Conservation (phyloP, 2,113 vertebrate species). For the Podiceps cristatus region DNA sequence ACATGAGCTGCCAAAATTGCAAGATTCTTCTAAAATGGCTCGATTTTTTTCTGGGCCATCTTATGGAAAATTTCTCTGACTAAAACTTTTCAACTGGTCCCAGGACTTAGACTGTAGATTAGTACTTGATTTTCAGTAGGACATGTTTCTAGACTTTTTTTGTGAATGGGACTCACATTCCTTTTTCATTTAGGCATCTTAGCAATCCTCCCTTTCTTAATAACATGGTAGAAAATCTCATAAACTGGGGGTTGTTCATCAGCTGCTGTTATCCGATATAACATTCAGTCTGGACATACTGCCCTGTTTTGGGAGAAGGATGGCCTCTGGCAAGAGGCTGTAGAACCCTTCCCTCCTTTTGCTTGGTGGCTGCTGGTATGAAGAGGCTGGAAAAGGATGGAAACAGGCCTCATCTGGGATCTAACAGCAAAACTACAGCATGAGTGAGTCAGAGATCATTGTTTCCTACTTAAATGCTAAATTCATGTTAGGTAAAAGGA, state of each 20-base stretch:
- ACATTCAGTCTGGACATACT: background rate
- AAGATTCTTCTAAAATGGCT: background rate
- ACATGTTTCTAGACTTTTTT: background rate
- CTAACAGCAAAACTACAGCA: background rate
- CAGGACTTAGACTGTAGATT: background rate
- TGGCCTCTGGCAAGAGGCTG: background rate
- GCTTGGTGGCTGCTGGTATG: background rate
- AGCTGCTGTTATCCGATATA: background rate
- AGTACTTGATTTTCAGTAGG: background rate
- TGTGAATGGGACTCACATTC: background rate
- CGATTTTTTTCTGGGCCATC: accelerated
- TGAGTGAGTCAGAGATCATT: background rate
- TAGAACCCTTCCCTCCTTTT: background rate
- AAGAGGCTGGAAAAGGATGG: background rate
- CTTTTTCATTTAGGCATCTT: background rate
- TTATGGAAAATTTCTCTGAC: background rate
- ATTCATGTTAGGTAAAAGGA: background rate
- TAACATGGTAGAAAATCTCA: background rate
- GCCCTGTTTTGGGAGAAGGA: background rate
- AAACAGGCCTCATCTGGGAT: background rate
- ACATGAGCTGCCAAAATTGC: background rate
- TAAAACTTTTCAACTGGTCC: background rate
- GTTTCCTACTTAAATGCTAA: background rate
- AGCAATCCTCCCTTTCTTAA: background rate
- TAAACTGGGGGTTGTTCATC: background rate